phyloP scores from a whole-genome alignment of 1,140 invertebrate genomes.

The Drosophila pruinosa region DNA sequence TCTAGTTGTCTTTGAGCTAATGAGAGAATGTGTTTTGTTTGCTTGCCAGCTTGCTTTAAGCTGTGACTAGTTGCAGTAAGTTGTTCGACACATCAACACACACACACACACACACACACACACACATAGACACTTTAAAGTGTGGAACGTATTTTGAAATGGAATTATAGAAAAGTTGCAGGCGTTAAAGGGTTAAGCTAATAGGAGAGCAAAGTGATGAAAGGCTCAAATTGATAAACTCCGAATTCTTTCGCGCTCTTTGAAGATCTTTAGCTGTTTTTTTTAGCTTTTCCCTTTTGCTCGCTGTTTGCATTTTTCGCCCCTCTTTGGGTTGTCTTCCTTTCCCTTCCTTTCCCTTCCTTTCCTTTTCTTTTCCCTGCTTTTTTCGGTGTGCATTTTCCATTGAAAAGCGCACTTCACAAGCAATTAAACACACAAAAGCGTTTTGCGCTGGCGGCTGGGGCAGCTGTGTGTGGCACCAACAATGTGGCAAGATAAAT shows the following conservation, averaged over 20 bases:
- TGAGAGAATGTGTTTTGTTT: background rate
- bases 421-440: constrained; percentile 82
- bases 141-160: constrained; percentile 39
- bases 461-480: constrained; percentile 21
- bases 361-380: background rate
- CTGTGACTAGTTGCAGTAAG: constrained; percentile 4
- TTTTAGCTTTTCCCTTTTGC: background rate
- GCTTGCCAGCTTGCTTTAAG: constrained; percentile 1
- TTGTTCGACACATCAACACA: background rate
- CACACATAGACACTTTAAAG: constrained; percentile 9
- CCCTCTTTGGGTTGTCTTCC: background rate
- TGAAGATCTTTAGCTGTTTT: background rate
- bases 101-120: constrained; percentile 1
- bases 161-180: constrained; percentile 5
- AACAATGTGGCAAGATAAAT: constrained; percentile 79
- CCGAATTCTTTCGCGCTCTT: background rate
- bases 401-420: constrained; percentile 80
- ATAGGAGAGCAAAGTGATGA: background rate
- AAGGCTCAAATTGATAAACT: background rate
- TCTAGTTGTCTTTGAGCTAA: background rate
- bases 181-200: background rate
- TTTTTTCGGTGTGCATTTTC: constrained; percentile 61
- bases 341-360: background rate
- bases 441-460: constrained; percentile 75
- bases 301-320: background rate